A percentile compares a stretch with the other conserved stretches of the same genome.
Conservation (phyloP, 2,797 vertebrate species). For the Enteromius argenteus region DNA sequence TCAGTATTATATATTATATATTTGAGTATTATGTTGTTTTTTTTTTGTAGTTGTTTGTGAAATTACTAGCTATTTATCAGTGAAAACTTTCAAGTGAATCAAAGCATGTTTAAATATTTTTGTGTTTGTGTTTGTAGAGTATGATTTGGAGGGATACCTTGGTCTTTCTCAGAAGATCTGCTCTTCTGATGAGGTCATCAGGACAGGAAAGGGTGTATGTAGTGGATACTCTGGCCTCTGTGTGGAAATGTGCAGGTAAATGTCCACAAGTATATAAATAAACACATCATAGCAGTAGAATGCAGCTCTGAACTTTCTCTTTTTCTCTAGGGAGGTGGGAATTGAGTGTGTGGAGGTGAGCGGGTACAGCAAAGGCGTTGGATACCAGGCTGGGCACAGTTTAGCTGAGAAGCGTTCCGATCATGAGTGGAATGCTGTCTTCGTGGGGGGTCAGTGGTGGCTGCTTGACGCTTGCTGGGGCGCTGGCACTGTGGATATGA, state of each 20-base stretch:
- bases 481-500: constrained; percentile 80
- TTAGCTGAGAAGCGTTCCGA: constrained; percentile 79
- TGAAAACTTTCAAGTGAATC: not conserved
- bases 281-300: constrained; percentile 16
- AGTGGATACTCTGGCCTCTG: constrained; percentile 82
- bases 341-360: constrained; percentile 78
- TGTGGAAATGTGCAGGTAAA: constrained; percentile 83
- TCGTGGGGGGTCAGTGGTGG: constrained; percentile 79
- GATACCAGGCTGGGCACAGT: constrained; percentile 71
- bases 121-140: constrained; percentile 66
- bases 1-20: too few species aligned
- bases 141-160: constrained; percentile 80
- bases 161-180: constrained; percentile 79
- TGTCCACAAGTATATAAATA: not conserved
- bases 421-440: constrained; percentile 83
- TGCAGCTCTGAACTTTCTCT: not conserved
- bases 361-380: constrained; percentile 79
- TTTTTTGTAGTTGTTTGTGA: not conserved
- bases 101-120: not conserved
- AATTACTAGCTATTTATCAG: not conserved
- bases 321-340: constrained; percentile 75
- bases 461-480: constrained; percentile 87
- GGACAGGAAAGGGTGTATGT: constrained; percentile 78
- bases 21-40: not conserved
- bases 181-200: constrained; percentile 79